These are phyloP conservation scores for Drosophila pachea DNA, from an alignment of 1,140 invertebrate species.

Conservation along the genomic window DNA sequence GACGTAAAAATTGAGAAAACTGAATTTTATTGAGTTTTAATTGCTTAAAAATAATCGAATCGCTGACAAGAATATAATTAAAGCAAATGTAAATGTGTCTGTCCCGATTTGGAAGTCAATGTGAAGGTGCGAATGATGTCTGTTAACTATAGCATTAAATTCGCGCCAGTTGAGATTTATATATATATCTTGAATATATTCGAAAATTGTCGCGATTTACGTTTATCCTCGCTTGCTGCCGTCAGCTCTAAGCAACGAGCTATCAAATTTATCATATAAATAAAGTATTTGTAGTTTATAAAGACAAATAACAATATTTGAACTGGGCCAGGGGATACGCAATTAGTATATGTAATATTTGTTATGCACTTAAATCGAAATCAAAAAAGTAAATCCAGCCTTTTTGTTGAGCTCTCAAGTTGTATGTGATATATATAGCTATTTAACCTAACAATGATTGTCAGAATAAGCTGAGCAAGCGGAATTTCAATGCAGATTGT, in stretches of 20 bases:
- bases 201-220: conserved; percentile 8
- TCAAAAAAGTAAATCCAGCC: too few relatives aligned
- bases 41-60: conserved; percentile 4
- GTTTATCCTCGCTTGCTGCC: conserved; percentile 35
- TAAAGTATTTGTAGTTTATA: conserved; percentile 72
- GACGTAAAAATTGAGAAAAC: neutral
- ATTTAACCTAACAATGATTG: too few relatives aligned
- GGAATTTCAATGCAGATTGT: too few relatives aligned
- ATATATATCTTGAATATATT: conserved; percentile 4
- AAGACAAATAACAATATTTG: conserved; percentile 20
- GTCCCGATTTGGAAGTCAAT: neutral
- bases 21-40: conserved; percentile 24
- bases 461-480: too few relatives aligned
- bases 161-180: neutral
- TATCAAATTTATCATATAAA: conserved; percentile 68
- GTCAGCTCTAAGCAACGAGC: conserved; percentile 50
- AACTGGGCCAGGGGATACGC: too few relatives aligned
- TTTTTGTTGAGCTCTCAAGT: too few relatives aligned
- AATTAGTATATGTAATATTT: too few relatives aligned
- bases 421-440: too few relatives aligned
- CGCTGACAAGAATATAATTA: too few relatives aligned
- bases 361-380: too few relatives aligned
- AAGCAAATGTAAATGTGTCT: neutral
- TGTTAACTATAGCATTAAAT: conserved; percentile 38
- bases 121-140: conserved; percentile 5